Base-by-base conservation (phyloP, 2,888 invertebrate genomes). In the Entomobrya proxima region DNA sequence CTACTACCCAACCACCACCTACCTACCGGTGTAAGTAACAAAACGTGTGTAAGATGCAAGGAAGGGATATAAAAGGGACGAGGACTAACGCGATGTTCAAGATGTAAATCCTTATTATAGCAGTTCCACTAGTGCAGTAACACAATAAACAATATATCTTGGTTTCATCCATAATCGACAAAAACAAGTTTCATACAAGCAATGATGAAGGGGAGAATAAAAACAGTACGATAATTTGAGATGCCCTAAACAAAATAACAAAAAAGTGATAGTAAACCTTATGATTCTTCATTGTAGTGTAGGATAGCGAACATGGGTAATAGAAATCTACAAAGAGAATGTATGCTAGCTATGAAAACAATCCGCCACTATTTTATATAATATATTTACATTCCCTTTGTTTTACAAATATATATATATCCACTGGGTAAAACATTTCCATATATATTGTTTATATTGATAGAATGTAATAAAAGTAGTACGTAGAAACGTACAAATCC, bases 81-180 rank as follows among this genome's bases (percentile, higher is more conserved):
- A 9, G 18, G 61, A 35, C 2, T 1, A 55, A 55, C 6, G 5
- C 55, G 37, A 35, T 50, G 50, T 50, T 50, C 58, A 58, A 40
- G 72, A 75, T 75, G 58, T 76, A 76, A 76, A 76, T 58, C 58
- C 32, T 58, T 76, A 76, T 76, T 76, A 24, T 58, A n/a, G n/a
- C n/a, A n/a, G n/a, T n/a, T n/a, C n/a, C n/a, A 55, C 55, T 35
- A 7, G 35, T 15, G 40, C 55, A 76, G 58, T 76, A 61, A 61
- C n/a, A n/a, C 44, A 61, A 61, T 61, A 76, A 64, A 64, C 61
- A 61, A 77, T 77, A 75, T 35, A 47, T 50, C 27, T 76, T 58
- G 37, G 15, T 58, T 9, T 11, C 24, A 30, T 21, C 52, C 47
- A 37, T 6, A 11, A 27, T 47, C 15, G 15, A 32, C 32, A 61